Evolutionary conservation across 2,888 invertebrate genomes (phyloP), one percentile per base, ranked within the genome.

Genomic region (Ctena decussata): DNA sequence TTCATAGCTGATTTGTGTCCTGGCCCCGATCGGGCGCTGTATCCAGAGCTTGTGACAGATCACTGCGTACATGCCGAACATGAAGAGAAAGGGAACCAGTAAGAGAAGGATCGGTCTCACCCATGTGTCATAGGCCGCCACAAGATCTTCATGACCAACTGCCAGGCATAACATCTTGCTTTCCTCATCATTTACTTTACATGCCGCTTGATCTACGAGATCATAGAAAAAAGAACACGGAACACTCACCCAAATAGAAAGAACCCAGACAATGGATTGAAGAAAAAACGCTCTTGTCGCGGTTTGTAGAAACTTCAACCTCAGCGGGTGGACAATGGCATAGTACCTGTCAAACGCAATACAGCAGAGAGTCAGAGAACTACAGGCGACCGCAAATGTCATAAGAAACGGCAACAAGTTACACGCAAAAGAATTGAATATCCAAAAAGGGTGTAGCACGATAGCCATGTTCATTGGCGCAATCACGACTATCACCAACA

Each of bases 301-400:
- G 24, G 91, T 89, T 74, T 91, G 89, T 32, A 90, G 72, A 60
- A 91, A 85, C 70, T 90, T 89, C 21, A 91, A 82, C 80, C 91
- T 90, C 32, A 93, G 77, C 27, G 93, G 93, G 73, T 92, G 91
- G 0, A 93, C 88, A 35, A 93, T 91, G 12, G 93, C 93, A 49
- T 92, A 89, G 77, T 92, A 93, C 37, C 93, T 79, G 74, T 93
- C 93, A 44, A 92, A 86, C 1, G 92, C 92, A 32, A 93, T 92
- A 69, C 93, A 92, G 41, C 91, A 92, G 24, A 93, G 77, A 12
- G 93, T 93, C 46, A 93, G 72, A 1, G 92, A 89, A 78, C 91
- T 93, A 30, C 90, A 91, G 21, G 91, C 86, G 0, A 91, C 90
- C 11, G 89, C 86, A 30, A 93, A 87, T 27, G 86, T 90, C 30